Conservation (phyloP, 2,888 invertebrate species). For the Galeruca laticollis region DNA sequence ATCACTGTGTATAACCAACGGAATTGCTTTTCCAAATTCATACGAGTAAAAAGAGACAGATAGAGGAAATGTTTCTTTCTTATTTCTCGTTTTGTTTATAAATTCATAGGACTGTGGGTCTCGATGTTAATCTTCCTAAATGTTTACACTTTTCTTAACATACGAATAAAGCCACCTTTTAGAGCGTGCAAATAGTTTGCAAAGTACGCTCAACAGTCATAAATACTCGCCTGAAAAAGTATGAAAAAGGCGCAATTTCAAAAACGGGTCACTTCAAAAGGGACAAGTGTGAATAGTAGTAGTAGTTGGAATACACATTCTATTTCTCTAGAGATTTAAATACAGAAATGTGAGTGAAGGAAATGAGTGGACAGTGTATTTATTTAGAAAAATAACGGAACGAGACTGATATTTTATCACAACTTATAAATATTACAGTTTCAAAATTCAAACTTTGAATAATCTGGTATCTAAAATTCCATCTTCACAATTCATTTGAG, state of each 20-base stretch:
- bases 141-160: conserved; percentile 49
- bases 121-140: conserved; percentile 52
- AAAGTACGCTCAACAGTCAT: conserved; percentile 24
- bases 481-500: no score
- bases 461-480: no score
- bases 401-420: no score
- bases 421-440: no score
- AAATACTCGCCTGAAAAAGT: conserved; percentile 21
- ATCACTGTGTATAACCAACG: background rate
- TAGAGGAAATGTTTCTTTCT: conserved; percentile 11
- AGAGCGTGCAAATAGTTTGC: conserved; percentile 40
- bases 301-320: background rate
- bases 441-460: no score
- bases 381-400: no score
- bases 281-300: conserved; percentile 25
- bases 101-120: conserved; percentile 35
- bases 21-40: background rate
- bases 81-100: conserved; percentile 29
- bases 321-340: conserved; percentile 6
- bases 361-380: no score
- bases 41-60: background rate
- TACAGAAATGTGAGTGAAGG: background rate
- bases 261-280: conserved; percentile 26
- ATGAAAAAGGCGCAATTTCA: conserved; percentile 27
- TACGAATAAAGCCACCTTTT: conserved; percentile 45